Percentiles rank a stretch among this genome's conserved stretches.
phyloP scores from a whole-genome alignment of 2,113 vertebrate species.

The Microcebus tavaratra region DNA sequence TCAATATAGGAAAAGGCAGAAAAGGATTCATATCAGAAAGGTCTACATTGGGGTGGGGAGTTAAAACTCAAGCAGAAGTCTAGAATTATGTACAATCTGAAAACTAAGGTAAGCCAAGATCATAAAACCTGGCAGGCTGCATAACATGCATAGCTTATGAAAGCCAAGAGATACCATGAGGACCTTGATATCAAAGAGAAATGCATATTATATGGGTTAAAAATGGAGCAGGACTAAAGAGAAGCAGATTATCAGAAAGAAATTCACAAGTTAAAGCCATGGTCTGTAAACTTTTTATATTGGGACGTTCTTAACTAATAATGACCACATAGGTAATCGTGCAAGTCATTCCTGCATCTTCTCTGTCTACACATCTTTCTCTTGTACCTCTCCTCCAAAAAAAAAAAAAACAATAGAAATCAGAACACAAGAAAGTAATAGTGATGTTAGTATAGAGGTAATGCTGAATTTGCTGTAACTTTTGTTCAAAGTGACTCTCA shows the following conservation, averaged over 20 bases:
- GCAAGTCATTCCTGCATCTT: not conserved
- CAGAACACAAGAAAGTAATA: not conserved
- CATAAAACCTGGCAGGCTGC: not conserved
- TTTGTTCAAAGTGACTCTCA: not conserved
- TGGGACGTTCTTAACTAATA: not conserved
- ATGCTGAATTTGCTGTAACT: not conserved
- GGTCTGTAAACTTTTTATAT: not conserved
- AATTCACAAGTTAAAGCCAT: not conserved
- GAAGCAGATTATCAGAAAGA: not conserved
- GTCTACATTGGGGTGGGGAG: not conserved
- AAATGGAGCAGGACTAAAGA: not conserved
- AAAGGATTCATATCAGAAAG: not conserved
- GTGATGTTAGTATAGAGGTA: not conserved
- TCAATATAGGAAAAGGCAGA: not conserved
- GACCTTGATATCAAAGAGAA: not conserved
- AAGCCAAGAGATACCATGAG: not conserved
- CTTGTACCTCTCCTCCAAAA: not conserved
- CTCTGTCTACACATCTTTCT: not conserved
- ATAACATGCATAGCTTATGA: not conserved
- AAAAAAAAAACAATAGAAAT: not conserved
- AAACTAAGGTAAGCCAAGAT: not conserved
- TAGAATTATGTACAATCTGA: not conserved
- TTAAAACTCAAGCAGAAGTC: not conserved
- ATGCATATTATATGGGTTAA: not conserved
- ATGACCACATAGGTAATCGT: not conserved